phyloP scores from a whole-genome alignment of 1,140 invertebrate species.

The Drosophila nigrodunni region DNA sequence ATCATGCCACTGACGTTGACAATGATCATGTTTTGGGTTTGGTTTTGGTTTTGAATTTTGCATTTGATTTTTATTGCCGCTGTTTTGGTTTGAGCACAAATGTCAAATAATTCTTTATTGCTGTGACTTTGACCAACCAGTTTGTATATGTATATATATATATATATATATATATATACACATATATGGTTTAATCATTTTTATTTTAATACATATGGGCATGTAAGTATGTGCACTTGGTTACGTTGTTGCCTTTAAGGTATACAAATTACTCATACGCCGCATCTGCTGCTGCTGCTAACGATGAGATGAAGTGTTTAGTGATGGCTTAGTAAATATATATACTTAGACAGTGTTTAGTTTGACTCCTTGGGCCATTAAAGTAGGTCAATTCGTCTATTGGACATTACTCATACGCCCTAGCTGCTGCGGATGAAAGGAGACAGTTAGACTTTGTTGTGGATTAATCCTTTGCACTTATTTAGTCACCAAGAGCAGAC shows the following conservation, averaged over 20 bases:
- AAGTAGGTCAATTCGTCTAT: too few relatives aligned
- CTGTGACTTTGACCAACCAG: conserved; percentile 25
- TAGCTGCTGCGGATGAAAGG: too few relatives aligned
- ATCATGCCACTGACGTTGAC: neutral
- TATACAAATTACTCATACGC: conserved; percentile 28
- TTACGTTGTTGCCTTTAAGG: neutral
- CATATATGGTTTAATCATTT: neutral
- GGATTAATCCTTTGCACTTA: too few relatives aligned
- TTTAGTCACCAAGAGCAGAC: neutral
- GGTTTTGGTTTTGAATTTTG: conserved; percentile 11
- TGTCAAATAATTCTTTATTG: conserved; percentile 24
- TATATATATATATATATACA: neutral
- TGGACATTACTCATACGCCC: too few relatives aligned
- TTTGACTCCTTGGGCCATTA: too few relatives aligned
- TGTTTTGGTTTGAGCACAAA: conserved; percentile 34
- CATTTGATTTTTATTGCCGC: conserved; percentile 14
- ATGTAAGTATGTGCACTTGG: conserved; percentile 4
- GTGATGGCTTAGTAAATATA: neutral
- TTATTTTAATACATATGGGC: neutral
- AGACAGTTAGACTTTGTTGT: too few relatives aligned
- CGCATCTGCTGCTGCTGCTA: neutral
- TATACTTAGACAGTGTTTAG: too few relatives aligned
- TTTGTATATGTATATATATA: conserved; percentile 10
- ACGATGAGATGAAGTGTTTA: conserved; percentile 1
- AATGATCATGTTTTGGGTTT: conserved; percentile 8